Base-by-base conservation (phyloP, 1,140 invertebrate genomes). In the Bombus cullumanus region DNA sequence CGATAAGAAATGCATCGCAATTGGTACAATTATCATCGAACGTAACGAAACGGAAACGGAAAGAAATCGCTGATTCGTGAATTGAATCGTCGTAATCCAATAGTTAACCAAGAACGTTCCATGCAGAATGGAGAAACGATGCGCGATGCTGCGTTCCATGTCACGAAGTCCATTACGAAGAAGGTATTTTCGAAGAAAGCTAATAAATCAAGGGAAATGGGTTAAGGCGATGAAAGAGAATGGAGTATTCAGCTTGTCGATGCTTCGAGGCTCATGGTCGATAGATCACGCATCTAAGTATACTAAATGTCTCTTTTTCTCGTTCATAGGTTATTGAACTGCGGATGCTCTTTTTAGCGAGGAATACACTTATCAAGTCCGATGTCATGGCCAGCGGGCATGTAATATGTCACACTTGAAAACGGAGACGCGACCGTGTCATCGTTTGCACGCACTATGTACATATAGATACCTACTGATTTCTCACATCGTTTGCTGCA, bases 221-320 rank as follows among this genome's bases (percentile, higher is more conserved):
- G 87, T 85, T 87, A 88, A 76, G 64, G 83, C 64, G 69, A 47
- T 73, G 87, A 90, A 91, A 91, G 91, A 90, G 87, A 88, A 88
- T 85, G 78, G 82, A 85, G 68, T 79, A 90, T 90, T 89, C 81
- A 77, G 71, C 77, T 68, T 77, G 69, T 87, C 85, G 88, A 88
- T 85, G 85, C 81, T 75, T 72, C 53, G 76, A 85, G 71, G 41
- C 73, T 87, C 83, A 74, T 76, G 79, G 76, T 89, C 90, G 88
- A 92, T 92, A 92, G 91, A 92, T 92, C 91, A 91, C 91, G 80
- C 68, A 76, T 84, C 85, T 87, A 92, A 92, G 91, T 92, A 88
- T 88, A 88, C 91, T 92, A 92, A 92, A 92, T 92, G 91, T 92
- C 89, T 86, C 89, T 83, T 84, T 84, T 76, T 79, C 81, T 79